Evolutionary conservation across 2,888 invertebrate genomes (phyloP).

Genomic region (Diaprepes abbreviatus): DNA sequence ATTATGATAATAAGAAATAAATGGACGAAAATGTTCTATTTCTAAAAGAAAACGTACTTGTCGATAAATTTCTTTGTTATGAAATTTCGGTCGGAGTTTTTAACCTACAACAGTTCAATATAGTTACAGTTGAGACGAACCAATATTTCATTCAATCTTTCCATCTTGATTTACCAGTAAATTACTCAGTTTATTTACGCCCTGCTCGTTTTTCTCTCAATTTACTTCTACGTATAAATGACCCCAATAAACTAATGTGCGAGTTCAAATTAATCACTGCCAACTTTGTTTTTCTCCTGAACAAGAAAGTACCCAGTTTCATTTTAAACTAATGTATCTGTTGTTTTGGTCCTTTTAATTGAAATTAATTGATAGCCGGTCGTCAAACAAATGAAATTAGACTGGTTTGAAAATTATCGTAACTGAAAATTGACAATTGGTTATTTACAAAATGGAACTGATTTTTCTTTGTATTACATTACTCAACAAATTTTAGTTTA

Average conservation of each 20-base stretch:
- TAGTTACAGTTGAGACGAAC: too few relatives aligned
- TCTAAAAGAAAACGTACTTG: too few relatives aligned
- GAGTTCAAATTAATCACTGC: slow-evolving; percentile 27
- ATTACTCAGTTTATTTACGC: neutral
- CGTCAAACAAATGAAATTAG: slow-evolving; percentile 5
- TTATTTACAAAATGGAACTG: neutral
- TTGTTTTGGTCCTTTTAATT: slow-evolving; percentile 23
- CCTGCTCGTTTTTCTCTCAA: slow-evolving; percentile 27
- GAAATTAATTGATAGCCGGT: slow-evolving; percentile 22
- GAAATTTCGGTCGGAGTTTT: too few relatives aligned
- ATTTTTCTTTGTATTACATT: too few relatives aligned
- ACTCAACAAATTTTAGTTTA: too few relatives aligned
- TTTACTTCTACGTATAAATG: slow-evolving; percentile 41
- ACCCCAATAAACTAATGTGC: slow-evolving; percentile 26
- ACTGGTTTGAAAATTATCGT: neutral
- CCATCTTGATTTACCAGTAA: too few relatives aligned
- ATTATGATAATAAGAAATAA: too few relatives aligned
- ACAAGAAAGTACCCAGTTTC: slow-evolving; percentile 21
- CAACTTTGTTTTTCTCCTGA: slow-evolving; percentile 20
- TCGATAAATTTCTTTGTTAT: too few relatives aligned
- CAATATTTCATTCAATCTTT: too few relatives aligned
- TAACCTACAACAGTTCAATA: too few relatives aligned
- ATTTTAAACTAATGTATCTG: slow-evolving; percentile 33
- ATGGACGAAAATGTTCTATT: too few relatives aligned
- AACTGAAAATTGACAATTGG: neutral